A percentile compares a stretch with the other conserved stretches of the same genome.
These are phyloP conservation scores for Oreonectes daqikongensis DNA, from an alignment of 2,797 vertebrate species.

Conservation along the genomic window DNA sequence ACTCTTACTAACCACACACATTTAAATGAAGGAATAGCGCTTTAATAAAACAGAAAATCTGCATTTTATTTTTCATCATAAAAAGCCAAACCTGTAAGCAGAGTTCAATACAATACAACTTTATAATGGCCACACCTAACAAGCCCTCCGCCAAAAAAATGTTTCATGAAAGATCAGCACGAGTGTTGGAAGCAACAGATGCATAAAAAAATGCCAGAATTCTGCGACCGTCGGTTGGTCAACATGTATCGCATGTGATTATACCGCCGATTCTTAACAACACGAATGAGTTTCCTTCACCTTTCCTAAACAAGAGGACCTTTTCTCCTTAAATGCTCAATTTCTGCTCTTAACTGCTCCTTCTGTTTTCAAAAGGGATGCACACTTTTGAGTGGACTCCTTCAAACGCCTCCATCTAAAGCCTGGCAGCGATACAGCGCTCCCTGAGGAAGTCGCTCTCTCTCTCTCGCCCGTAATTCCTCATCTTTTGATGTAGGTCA, in stretches of 20 bases:
- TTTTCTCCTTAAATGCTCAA: constrained; percentile 75
- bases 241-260: background rate
- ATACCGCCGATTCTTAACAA: background rate
- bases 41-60: background rate
- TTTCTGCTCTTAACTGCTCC: constrained; percentile 14
- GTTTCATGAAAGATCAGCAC: background rate
- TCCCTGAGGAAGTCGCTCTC: constrained; percentile 36
- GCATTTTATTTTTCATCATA: background rate
- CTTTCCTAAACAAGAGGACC: constrained; percentile 63
- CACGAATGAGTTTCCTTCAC: constrained; percentile 40
- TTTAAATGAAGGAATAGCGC: constrained; percentile 61
- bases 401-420: constrained; percentile 79
- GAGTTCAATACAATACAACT: background rate
- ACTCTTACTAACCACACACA: constrained; percentile 66
- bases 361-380: constrained; percentile 54
- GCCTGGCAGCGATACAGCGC: constrained; percentile 79
- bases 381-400: constrained; percentile 75
- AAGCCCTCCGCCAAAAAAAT: too few relatives aligned
- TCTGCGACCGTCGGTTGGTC: background rate
- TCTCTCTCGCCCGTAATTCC: constrained; percentile 68
- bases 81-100: background rate
- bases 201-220: background rate
- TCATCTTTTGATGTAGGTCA: constrained; percentile 83
- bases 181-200: background rate
- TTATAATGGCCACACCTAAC: too few relatives aligned